Evolutionary conservation across 2,797 vertebrate genomes (phyloP).

Genomic region (Apogon hyalosoma): DNA sequence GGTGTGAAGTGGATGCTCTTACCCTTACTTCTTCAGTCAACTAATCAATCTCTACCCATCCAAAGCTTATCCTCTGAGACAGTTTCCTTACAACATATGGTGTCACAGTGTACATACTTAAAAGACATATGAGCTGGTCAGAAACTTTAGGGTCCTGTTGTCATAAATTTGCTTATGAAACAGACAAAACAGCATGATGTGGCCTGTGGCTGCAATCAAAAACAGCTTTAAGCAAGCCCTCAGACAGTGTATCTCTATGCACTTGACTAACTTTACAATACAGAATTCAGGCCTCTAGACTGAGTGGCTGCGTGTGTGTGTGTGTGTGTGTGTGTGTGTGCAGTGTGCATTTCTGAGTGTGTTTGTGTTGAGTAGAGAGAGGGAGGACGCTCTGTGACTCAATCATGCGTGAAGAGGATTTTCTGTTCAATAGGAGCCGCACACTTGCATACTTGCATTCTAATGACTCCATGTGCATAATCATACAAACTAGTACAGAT

Average conservation of each 20-base stretch:
- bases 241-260: constrained; percentile 57
- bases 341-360: constrained; percentile 30
- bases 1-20: constrained; percentile 71
- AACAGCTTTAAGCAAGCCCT: constrained; percentile 59
- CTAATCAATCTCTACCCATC: constrained; percentile 65
- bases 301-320: constrained; percentile 24
- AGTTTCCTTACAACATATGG: constrained; percentile 39
- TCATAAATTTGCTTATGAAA: constrained; percentile 53
- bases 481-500: constrained; percentile 62
- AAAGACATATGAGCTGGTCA: constrained; percentile 29
- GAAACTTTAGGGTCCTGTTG: constrained; percentile 32
- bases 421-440: constrained; percentile 78
- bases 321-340: constrained; percentile 22
- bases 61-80: constrained; percentile 26
- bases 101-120: constrained; percentile 35
- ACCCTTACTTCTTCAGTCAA: constrained; percentile 44
- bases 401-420: constrained; percentile 79
- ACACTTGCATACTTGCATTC: constrained; percentile 84
- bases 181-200: constrained; percentile 45
- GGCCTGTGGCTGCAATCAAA: constrained; percentile 63
- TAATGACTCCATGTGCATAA: constrained; percentile 77
- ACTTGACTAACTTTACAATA: constrained; percentile 76
- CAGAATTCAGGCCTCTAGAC: constrained; percentile 65
- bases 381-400: constrained; percentile 63
- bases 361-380: constrained; percentile 47